phyloP scores from a whole-genome alignment of 1,140 invertebrate genomes.

The Latrodectus geometricus region DNA sequence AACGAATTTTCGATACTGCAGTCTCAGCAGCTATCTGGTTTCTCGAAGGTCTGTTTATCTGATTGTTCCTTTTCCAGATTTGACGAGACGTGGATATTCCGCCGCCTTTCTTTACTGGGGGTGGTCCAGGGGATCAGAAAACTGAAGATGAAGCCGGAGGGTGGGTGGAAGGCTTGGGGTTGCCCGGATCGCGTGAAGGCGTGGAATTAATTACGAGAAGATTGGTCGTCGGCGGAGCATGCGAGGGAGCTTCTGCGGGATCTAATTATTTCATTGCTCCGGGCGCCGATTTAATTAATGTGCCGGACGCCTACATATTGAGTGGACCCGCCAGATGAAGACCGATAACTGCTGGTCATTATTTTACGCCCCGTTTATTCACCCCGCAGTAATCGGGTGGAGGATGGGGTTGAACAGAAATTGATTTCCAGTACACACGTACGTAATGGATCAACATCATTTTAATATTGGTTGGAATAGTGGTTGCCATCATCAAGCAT shows the following conservation, averaged over 20 bases:
- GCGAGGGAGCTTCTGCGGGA: slow-evolving; percentile 33
- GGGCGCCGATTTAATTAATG: slow-evolving; percentile 57
- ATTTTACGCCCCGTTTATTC: slow-evolving; percentile 56
- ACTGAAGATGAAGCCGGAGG: not conserved
- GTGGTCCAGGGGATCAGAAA: not conserved
- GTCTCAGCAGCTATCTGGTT: no score
- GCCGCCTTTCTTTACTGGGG: not conserved
- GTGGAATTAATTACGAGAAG: slow-evolving; percentile 46
- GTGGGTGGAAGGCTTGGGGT: not conserved
- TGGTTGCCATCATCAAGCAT: no score
- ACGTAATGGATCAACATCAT: no score
- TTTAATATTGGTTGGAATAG: no score
- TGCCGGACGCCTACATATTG: slow-evolving; percentile 44
- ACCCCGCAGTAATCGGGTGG: not conserved
- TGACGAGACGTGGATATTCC: no score
- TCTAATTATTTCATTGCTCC: slow-evolving; percentile 58
- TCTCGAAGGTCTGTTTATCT: no score
- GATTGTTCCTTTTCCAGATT: no score
- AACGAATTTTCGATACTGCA: no score
- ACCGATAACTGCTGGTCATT: slow-evolving; percentile 59
- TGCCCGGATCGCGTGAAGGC: not conserved
- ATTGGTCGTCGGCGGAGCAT: slow-evolving; percentile 33
- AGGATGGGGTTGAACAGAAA: slow-evolving; percentile 13
- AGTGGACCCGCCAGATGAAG: slow-evolving; percentile 48
- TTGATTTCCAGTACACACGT: not conserved